Conservation (phyloP, 2,888 invertebrate species). For the Coleophora flavipennella region DNA sequence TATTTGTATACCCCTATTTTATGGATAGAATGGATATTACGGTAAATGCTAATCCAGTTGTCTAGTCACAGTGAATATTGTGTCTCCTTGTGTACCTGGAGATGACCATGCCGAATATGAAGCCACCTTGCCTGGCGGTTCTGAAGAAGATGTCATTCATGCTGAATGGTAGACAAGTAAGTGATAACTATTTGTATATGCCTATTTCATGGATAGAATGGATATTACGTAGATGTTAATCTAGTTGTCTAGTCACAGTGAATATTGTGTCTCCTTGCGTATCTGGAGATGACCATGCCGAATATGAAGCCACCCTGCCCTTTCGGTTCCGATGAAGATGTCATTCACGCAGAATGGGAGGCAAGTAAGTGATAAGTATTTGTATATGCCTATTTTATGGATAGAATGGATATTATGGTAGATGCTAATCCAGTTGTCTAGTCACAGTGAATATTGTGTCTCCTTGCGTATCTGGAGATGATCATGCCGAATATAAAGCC, state of each 20-base stretch:
- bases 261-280: constrained; percentile 49
- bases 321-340: constrained; percentile 59
- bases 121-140: constrained; percentile 55
- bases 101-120: constrained; percentile 58
- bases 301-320: constrained; percentile 57
- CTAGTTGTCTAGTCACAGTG: constrained; percentile 57
- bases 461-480: constrained; percentile 59
- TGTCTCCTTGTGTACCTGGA: constrained; percentile 55
- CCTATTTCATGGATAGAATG: too few relatives aligned
- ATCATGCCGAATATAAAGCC: constrained; percentile 58
- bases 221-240: too few relatives aligned
- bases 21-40: too few relatives aligned
- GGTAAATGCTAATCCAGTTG: too few relatives aligned
- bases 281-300: constrained; percentile 57
- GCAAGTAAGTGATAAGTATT: too few relatives aligned
- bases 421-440: too few relatives aligned
- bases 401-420: too few relatives aligned
- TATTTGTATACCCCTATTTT: too few relatives aligned
- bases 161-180: constrained; percentile 51
- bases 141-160: constrained; percentile 59
- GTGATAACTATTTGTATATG: too few relatives aligned
- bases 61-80: constrained; percentile 52
- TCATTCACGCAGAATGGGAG: constrained; percentile 51
- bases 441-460: constrained; percentile 51
- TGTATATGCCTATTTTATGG: too few relatives aligned